Percentiles rank a stretch among this genome's conserved stretches.
Evolutionary conservation across 2,888 invertebrate species (phyloP).

Genomic region (Archips xylosteana): DNA sequence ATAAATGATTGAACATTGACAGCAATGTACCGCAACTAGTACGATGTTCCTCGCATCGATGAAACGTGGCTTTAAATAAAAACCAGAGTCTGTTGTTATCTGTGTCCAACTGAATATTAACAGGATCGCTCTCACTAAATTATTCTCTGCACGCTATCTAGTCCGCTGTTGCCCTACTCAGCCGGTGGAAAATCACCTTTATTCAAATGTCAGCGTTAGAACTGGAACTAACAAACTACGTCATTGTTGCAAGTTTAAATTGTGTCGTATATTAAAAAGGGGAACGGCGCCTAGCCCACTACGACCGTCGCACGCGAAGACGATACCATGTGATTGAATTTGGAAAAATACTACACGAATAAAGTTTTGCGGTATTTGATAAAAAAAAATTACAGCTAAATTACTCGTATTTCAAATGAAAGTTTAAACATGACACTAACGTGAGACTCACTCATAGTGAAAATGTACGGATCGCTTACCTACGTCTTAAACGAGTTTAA

Average conservation of each 20-base stretch:
- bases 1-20: too few species aligned
- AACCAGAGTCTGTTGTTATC: background rate
- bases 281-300: background rate
- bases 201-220: conserved; percentile 8
- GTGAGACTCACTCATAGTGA: too few species aligned
- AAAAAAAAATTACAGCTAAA: too few species aligned
- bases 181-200: conserved; percentile 10
- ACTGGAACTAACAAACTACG: conserved; percentile 1
- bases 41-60: too few species aligned
- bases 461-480: too few species aligned
- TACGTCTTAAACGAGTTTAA: too few species aligned
- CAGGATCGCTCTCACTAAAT: background rate
- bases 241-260: background rate
- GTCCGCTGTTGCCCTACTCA: background rate
- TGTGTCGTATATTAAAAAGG: conserved; percentile 17
- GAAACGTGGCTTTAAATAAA: background rate
- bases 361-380: too few species aligned
- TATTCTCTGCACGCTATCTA: background rate
- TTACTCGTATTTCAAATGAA: too few species aligned
- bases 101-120: background rate
- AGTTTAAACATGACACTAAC: too few species aligned
- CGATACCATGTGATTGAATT: too few species aligned
- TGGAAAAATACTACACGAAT: too few species aligned
- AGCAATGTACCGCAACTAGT: too few species aligned
- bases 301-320: background rate